Evolutionary conservation across 2,888 invertebrate genomes (phyloP), one percentile per base, ranked within the genome.

Genomic region (Gastracanthus pulcherrimus): DNA sequence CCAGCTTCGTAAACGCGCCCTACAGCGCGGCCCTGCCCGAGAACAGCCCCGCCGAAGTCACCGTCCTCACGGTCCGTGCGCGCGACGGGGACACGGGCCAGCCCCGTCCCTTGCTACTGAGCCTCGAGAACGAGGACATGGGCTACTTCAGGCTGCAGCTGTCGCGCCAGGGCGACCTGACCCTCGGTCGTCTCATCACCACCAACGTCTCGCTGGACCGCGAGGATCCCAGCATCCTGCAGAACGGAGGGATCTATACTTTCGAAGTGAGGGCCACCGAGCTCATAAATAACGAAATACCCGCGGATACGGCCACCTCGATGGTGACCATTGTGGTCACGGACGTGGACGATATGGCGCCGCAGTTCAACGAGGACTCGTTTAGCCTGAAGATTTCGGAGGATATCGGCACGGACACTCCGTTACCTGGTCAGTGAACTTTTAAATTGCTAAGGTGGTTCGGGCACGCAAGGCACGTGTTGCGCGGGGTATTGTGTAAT

Each of bases 11-110:
- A 0, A 96, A 96, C 88, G 95, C 96, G 0, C 97, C 97, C 0
- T 97, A 96, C 87, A 96, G 96, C 4, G 95, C 95, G 0, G 95
- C 95, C 0, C 93, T 97, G 0, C 93, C 94, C 3, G 97, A 97
- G 91, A 96, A 96, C 86, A 95, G 95, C 0, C 92, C 93, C 1
- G 92, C 94, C 23, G 86, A 87, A 34, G 86, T 90, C 45, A 89
- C 94, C 66, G 94, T 97, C 76, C 91, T 96, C 88, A 94, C 95
- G 23, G 94, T 97, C 0, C 92, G 94, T 85, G 97, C 96, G 0
- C 94, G 95, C 81, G 97, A 97, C 88, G 97, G 97, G 0, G 97
- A 97, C 89, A 94, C 95, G 4, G 97, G 96, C 0, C 94, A 95
- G 86, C 94, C 95, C 0, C 92, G 96, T 62, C 93, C 94, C 70